Evolutionary conservation across 2,113 vertebrate genomes (phyloP).

Genomic region (Ammodytes marinus): DNA sequence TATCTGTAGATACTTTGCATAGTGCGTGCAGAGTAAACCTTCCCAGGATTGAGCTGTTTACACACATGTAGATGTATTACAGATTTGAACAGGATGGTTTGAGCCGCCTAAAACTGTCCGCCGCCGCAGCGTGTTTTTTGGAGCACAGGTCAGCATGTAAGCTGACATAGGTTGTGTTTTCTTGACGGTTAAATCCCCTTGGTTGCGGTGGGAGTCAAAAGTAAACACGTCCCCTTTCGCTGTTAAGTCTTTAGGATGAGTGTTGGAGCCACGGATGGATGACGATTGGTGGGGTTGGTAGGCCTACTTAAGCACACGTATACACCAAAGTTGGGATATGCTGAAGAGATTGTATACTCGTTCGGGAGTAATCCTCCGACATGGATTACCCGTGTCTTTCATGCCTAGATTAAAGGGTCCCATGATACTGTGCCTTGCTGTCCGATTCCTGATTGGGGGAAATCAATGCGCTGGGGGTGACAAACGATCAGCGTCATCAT

Average conservation of each 20-base stretch:
- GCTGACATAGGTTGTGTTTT: conserved; percentile 47
- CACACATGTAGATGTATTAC: conserved; percentile 20
- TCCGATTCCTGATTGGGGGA: conserved; percentile 37
- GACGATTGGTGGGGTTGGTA: conserved; percentile 59
- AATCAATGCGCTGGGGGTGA: conserved; percentile 52
- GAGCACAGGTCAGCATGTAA: conserved; percentile 49
- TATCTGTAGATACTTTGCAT: neutral
- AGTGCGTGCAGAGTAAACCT: neutral
- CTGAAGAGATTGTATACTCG: conserved; percentile 45
- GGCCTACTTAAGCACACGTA: conserved; percentile 59
- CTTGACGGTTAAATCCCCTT: conserved; percentile 65
- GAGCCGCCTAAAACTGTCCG: neutral
- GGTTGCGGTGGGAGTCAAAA: conserved; percentile 42
- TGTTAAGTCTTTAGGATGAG: conserved; percentile 63
- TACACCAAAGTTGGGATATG: conserved; percentile 58
- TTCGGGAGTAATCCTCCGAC: conserved; percentile 70
- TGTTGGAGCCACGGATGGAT: conserved; percentile 44
- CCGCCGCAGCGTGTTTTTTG: neutral
- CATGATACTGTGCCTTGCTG: conserved; percentile 50
- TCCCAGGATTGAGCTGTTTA: conserved; percentile 9
- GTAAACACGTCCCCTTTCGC: conserved; percentile 57
- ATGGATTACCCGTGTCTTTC: conserved; percentile 78
- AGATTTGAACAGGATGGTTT: conserved; percentile 28
- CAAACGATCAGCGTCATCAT: conserved; percentile 39
- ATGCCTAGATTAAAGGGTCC: conserved; percentile 73